Base-by-base conservation (phyloP, 1,140 invertebrate genomes). In the Lepidurus apus region DNA sequence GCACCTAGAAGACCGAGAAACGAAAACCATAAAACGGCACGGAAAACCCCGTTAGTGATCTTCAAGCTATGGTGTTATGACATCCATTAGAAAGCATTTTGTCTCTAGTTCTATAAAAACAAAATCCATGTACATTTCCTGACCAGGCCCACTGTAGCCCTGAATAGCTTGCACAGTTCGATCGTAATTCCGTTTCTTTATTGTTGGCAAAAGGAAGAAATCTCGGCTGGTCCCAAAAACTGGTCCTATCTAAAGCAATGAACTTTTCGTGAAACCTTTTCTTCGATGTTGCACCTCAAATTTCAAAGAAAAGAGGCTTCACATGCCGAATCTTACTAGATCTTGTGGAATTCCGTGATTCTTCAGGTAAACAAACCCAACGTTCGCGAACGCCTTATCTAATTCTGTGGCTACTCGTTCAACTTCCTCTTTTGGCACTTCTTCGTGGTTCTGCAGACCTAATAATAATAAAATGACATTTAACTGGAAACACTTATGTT, bases 1-100 rank as follows among this genome's bases (percentile, higher is more conserved):
- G 90, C 78, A 91, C 82, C 90, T 91, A 84, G 8, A 86, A 86
- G 24, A 75, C 6, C 75, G 75, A 43, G 17, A 42, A 74, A 77
- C 75, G 7, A 74, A 42, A 21, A 78, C 17, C 45, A 47, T 6
- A 11, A 17, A 47, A 47, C 5, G 17, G 10, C 45, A 78, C 21
- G 74, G 74, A 43, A 78, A 78, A 43, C 34, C 34, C 34, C 34
- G 34, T 34, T 34, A 34, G 34, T 34, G 34, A 34, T 3, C 34
- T 34, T 34, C 34, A 4, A 34, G 34, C 34, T 34, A 34, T 34
- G 34, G 34, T 4, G 34, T 34, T 34, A 34, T 34, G 34, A 3
- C 34, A 34, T 34, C 34, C 34, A 34, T 34, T 34, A 34, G 34
- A 34, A 34, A 26, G 2, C 34, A 34, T 34, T 34, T 34, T 34